Evolutionary conservation across 2,888 invertebrate genomes (phyloP).

Genomic region (Mythimna loreyi): DNA sequence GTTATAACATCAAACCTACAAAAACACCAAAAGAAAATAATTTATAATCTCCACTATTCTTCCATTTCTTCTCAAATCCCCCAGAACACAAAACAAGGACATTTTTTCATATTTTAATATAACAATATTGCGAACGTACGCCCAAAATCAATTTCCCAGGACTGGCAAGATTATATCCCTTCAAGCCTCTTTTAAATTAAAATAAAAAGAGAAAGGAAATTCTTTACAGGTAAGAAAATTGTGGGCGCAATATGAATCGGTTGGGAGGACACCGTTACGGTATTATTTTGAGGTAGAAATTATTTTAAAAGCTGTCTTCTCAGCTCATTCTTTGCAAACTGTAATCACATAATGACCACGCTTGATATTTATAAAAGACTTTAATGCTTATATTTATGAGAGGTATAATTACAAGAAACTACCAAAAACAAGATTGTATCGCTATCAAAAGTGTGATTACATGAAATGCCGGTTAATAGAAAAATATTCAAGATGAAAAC

Average conservation of each 20-base stretch:
- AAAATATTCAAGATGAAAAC: too few relatives aligned
- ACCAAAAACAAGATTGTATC: too few relatives aligned
- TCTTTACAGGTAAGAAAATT: slow-evolving; percentile 50
- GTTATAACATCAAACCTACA: not conserved
- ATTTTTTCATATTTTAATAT: slow-evolving; percentile 51
- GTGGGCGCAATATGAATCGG: slow-evolving; percentile 43
- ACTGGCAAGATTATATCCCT: slow-evolving; percentile 56
- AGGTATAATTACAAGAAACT: too few relatives aligned
- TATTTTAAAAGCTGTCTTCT: slow-evolving; percentile 41
- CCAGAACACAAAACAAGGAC: slow-evolving; percentile 28
- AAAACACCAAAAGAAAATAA: slow-evolving; percentile 9
- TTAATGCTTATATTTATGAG: not conserved
- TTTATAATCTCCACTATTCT: slow-evolving; percentile 39
- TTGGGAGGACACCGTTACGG: slow-evolving; percentile 30
- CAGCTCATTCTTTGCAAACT: slow-evolving; percentile 5
- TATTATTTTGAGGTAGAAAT: slow-evolving; percentile 46
- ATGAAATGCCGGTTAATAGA: too few relatives aligned
- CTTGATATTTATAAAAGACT: not conserved
- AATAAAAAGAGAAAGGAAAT: slow-evolving; percentile 58
- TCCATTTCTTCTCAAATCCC: slow-evolving; percentile 4
- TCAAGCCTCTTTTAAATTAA: slow-evolving; percentile 64
- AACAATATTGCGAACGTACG: slow-evolving; percentile 52
- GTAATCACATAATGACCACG: not conserved
- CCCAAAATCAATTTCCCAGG: slow-evolving; percentile 63
- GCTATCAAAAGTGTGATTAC: not conserved